Evolutionary conservation across 2,113 vertebrate genomes (phyloP).

Genomic region (Camelus bactrianus): DNA sequence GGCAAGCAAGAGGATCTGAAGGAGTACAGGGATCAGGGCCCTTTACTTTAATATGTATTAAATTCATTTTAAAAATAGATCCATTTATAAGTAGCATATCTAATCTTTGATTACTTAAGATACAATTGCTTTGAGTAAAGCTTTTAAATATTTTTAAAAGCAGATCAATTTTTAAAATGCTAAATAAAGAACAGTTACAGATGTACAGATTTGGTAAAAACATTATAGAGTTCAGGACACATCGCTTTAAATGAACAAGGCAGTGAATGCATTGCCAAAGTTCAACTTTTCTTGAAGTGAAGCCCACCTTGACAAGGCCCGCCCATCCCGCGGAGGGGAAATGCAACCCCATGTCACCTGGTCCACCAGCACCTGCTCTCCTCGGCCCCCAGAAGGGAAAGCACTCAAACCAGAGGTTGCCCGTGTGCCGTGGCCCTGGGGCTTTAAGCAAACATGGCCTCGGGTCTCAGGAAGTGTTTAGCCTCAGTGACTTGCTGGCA

Average conservation of each 20-base stretch:
- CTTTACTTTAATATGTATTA: no score
- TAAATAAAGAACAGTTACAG: not conserved
- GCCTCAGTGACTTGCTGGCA: not conserved
- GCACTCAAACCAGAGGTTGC: not conserved
- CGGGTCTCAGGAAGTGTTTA: slow-evolving; percentile 39
- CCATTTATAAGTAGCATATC: not conserved
- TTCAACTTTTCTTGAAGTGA: not conserved
- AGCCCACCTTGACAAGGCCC: not conserved
- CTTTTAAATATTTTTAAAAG: not conserved
- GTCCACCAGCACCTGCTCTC: not conserved
- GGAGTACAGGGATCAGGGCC: not conserved
- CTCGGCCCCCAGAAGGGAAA: not conserved
- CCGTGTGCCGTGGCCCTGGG: not conserved
- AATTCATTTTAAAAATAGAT: not conserved
- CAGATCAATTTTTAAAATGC: not conserved
- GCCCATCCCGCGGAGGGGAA: not conserved
- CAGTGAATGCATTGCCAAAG: not conserved
- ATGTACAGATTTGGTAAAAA: not conserved
- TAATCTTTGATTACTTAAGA: not conserved
- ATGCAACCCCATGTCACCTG: not conserved
- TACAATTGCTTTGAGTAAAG: not conserved
- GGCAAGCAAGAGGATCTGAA: not conserved
- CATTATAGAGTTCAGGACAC: not conserved
- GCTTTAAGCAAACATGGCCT: slow-evolving; percentile 41
- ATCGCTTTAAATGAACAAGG: not conserved